A percentile compares a stretch with the other conserved stretches of the same genome.
Evolutionary conservation across 23 tunicate species (phyloP).

Genomic region (Halocynthia aurantium): DNA sequence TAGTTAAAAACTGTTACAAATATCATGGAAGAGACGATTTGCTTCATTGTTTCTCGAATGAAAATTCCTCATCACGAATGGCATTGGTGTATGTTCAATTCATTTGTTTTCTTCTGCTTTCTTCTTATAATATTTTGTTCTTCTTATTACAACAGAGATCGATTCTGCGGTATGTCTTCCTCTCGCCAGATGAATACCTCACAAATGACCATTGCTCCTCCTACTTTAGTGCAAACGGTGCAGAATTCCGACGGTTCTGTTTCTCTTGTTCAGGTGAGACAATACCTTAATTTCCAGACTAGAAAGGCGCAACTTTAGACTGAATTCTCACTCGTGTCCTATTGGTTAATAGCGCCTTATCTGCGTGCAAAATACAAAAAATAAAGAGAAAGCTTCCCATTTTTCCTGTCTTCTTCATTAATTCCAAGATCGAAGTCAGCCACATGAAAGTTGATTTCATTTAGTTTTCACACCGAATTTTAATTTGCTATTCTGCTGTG

Average conservation of each 20-base stretch:
- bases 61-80: slow-evolving; percentile 3
- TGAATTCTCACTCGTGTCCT: too few relatives aligned
- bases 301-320: too few relatives aligned
- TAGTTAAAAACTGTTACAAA: slow-evolving; percentile 71
- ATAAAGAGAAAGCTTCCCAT: too few relatives aligned
- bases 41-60: slow-evolving; percentile 24
- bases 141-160: background rate
- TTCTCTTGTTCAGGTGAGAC: slow-evolving; percentile 63
- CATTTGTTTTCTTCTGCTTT: background rate
- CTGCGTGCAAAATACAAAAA: too few relatives aligned
- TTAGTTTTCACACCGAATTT: background rate
- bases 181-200: slow-evolving; percentile 10
- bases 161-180: background rate
- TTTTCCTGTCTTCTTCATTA: too few relatives aligned
- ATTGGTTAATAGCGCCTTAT: too few relatives aligned
- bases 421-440: too few relatives aligned
- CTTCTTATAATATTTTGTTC: background rate
- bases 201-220: slow-evolving; percentile 27
- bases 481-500: background rate
- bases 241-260: slow-evolving; percentile 91
- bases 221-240: slow-evolving; percentile 82
- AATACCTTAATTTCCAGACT: background rate
- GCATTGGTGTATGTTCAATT: background rate
- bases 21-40: slow-evolving; percentile 74
- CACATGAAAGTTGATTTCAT: background rate